These are phyloP conservation scores for Clarias batrachus DNA, from an alignment of 2,113 vertebrate species.

Conservation along the genomic window DNA sequence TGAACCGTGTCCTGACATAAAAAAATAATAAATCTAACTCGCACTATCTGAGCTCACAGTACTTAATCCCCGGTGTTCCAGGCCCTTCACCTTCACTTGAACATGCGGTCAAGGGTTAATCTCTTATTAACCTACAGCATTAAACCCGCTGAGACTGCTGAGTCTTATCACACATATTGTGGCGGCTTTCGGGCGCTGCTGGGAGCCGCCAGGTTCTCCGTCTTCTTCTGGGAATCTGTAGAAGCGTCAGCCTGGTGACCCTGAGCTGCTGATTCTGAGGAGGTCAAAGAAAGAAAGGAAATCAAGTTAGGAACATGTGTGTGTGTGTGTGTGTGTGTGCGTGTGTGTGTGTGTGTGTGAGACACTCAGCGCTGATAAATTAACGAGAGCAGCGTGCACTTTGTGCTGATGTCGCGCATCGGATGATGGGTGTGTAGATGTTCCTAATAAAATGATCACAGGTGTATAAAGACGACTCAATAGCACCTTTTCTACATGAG, in stretches of 20 bases:
- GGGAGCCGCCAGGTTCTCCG: constrained; percentile 68
- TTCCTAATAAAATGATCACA: not conserved
- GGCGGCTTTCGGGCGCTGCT: constrained; percentile 64
- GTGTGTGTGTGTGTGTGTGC: no score
- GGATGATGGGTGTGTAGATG: not conserved
- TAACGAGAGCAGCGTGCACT: not conserved
- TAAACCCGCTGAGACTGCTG: not conserved
- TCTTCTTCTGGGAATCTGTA: constrained; percentile 64
- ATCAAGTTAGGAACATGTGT: not conserved
- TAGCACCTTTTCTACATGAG: not conserved
- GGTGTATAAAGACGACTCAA: not conserved
- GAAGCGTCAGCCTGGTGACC: constrained; percentile 63
- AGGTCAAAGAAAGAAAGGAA: not conserved
- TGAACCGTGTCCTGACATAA: not conserved
- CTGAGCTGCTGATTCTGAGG: constrained; percentile 67
- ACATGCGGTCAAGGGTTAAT: not conserved
- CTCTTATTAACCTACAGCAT: not conserved
- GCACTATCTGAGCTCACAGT: not conserved
- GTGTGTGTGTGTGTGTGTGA: no score
- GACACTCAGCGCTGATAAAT: not conserved
- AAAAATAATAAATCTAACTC: not conserved
- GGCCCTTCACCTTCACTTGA: not conserved
- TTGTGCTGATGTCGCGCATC: not conserved
- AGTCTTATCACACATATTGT: constrained; percentile 68
- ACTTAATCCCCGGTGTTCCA: not conserved